Base-by-base conservation (phyloP, 2,797 vertebrate genomes). In the Malacoctenus gilli region DNA sequence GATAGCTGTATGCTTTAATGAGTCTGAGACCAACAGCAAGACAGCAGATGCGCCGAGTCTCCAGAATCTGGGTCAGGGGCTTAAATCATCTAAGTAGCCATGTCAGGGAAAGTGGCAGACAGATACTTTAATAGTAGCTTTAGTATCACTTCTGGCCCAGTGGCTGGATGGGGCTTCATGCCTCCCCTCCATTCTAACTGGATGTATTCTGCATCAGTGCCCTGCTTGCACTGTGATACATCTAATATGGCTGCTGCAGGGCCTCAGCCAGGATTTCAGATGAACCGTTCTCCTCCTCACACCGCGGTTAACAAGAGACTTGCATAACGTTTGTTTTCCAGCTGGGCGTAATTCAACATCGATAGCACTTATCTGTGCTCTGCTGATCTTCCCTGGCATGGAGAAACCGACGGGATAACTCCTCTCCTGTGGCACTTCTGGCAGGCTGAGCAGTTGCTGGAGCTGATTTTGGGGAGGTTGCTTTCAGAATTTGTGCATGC, bases 321-420 rank as follows among this genome's bases (percentile, higher is more conserved):
- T 1, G 13, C 11, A 35, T 47, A 50, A 14, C 32, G 54, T 77
- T 78, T 76, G 71, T 77, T 72, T 77, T 81, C 75, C 75, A 81
- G 69, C 65, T 80, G 77, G 68, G 49, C 58, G 59, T 62, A 58
- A 72, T 72, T 80, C 79, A 82, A 28, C 76, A 60, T 82, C 6
- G 53, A 75, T 62, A 62, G 65, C 56, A 54, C 70, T 86, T 66
- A 75, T 82, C 72, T 67, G 52, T 34, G 68, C 51, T 75, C 48
- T 8, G 51, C 54, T 74, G 63, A 75, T 75, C 75, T 67, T 64
- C 54, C 61, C 38, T 66, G 72, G 60, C 68, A 43, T 42, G 0
- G 37, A 23, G 53, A 52, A 50, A 4, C 54, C 41, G 9, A 35
- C 4, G 15, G 53, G 49, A 72, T 65, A 75, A 66, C 51, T 18